Evolutionary conservation across 2,797 vertebrate species (phyloP), one percentile per base, ranked within the genome.

Genomic region (Ptychadena robeensis): DNA sequence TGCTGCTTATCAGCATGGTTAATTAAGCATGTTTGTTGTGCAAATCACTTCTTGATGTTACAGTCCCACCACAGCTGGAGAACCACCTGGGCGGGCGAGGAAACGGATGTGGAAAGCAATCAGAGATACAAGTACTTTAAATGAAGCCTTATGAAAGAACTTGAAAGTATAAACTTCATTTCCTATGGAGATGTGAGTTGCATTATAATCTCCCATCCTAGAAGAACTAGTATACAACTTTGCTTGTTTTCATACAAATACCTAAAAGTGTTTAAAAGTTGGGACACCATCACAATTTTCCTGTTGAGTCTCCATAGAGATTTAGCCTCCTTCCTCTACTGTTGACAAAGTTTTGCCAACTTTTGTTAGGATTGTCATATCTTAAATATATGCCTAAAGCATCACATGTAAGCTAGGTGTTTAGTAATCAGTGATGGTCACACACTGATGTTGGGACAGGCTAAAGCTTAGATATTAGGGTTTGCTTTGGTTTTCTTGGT

Each of bases 121-220:
- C 59, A 61, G 25, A 28, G 12, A 61, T 61, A 61, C 59, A 61
- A 61, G 59, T 61, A 61, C 25, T 61, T 61, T 61, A 61, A 61
- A 61, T 61, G 59, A 61, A 61, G 59, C 59, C 59, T 61, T 61
- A 61, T 61, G 59, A 61, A 61, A 61, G 59, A 61, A 28, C 59
- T 61, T 61, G n/a, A 61, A 61, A 61, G 59, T 61, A 27, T 61
- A 61, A 27, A 27, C 25, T 61, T 61, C 0, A 61, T 61, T 61
- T 61, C 57, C 57, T 12, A 28, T 14, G 10, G 25, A 10, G 9
- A 61, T 61, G 11, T 61, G 59, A 61, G n/a, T 9, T 25, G 28
- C 59, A 61, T 61, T 25, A 25, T 61, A 61, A 61, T 61, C 59
- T 61, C 22, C 48, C 2, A n/a, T 15, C 14, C 2, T 10, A 15